A percentile compares a stretch with the other conserved stretches of the same genome.
These are phyloP conservation scores for Lycocorax pyrrhopterus DNA, from an alignment of 2,113 vertebrate genomes.

Conservation along the genomic window DNA sequence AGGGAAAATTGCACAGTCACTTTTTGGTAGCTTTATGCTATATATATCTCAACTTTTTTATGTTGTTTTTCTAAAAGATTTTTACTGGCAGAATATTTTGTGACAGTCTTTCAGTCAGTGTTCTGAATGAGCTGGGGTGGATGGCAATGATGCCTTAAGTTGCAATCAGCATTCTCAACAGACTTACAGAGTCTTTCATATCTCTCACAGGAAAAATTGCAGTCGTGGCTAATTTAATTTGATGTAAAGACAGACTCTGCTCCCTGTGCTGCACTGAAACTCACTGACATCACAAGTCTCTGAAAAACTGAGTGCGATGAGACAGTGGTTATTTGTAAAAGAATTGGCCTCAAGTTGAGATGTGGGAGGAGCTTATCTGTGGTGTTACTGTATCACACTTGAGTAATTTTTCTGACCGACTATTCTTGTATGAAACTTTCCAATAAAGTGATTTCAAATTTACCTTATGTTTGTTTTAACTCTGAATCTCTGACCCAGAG, in stretches of 20 bases:
- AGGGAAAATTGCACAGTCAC: background rate
- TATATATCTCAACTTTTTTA: background rate
- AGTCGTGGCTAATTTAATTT: background rate
- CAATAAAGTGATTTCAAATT: constrained; percentile 39
- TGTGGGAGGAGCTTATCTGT: background rate
- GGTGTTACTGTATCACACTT: background rate
- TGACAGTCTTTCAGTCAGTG: background rate
- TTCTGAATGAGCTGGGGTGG: background rate
- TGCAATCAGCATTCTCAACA: background rate
- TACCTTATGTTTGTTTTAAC: background rate
- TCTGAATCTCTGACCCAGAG: background rate
- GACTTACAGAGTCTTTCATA: background rate
- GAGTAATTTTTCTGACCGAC: background rate
- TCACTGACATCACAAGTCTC: background rate
- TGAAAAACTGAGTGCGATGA: background rate
- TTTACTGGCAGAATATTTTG: background rate
- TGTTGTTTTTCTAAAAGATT: background rate
- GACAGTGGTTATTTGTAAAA: background rate
- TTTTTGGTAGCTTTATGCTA: background rate
- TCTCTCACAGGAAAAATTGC: background rate
- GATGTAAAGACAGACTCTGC: background rate
- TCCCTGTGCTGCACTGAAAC: background rate
- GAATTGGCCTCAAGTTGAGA: background rate
- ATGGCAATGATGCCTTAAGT: background rate
- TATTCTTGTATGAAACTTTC: background rate